A percentile compares a stretch with the other conserved stretches of the same genome.
phyloP scores from a whole-genome alignment of 2,888 invertebrate species.

The Parochlus steinenii region DNA sequence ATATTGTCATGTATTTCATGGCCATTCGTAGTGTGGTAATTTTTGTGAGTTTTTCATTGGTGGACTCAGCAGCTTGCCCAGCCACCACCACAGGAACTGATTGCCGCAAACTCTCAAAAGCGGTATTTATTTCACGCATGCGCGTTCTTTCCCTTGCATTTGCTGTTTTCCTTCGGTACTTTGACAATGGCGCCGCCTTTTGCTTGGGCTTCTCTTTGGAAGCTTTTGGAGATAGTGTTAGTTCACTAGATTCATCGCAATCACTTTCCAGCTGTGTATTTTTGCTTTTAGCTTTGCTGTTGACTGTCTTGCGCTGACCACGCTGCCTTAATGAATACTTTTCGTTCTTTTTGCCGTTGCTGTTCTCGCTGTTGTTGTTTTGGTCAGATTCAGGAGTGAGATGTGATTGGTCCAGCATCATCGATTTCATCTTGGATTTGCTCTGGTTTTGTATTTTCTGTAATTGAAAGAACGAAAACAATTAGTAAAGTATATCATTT shows the following conservation, averaged over 20 bases:
- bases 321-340: constrained; percentile 52
- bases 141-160: constrained; percentile 75
- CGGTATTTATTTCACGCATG: constrained; percentile 80
- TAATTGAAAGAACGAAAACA: too few species aligned
- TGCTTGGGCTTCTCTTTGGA: constrained; percentile 34
- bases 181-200: constrained; percentile 61
- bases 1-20: constrained; percentile 69
- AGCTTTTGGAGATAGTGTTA: constrained; percentile 10
- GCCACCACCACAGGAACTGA: constrained; percentile 46
- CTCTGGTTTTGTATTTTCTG: too few species aligned
- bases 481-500: too few species aligned
- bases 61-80: constrained; percentile 22
- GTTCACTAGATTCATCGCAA: constrained; percentile 10
- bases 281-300: constrained; percentile 5
- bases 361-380: constrained; percentile 26
- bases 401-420: constrained; percentile 11
- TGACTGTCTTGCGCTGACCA: constrained; percentile 38
- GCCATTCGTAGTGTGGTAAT: constrained; percentile 75
- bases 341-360: constrained; percentile 26
- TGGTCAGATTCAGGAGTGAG: constrained; percentile 20
- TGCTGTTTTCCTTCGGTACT: constrained; percentile 77
- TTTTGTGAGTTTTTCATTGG: constrained; percentile 72
- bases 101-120: constrained; percentile 64
- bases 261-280: constrained; percentile 6
- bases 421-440: constrained; percentile 10